These are phyloP conservation scores for Bos taurus DNA, from an alignment of 2,113 vertebrate genomes.

Conservation along the genomic window ARS-UCD2.0 NC_037345.1:47393001-47393500, in stretches of 20 bases:
- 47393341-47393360: neutral
- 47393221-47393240: neutral
- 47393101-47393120: neutral
- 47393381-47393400: neutral
- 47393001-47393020: neutral
- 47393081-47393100: neutral
- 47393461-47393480: neutral
- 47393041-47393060: conserved; percentile 18
- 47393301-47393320: neutral
- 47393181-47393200: conserved; percentile 7
- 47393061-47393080: conserved; percentile 9
- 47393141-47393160: neutral
- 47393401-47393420: neutral
- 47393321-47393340: neutral
- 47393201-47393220: neutral
- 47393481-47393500: neutral
- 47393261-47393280: neutral
- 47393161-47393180: conserved; percentile 25
- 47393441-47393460: neutral
- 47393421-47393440: neutral
- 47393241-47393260: neutral
- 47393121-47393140: neutral
- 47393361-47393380: neutral
- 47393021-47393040: neutral
- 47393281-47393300: neutral